phyloP scores from a whole-genome alignment of 2,113 vertebrate genomes.

The Pipra filicauda region DNA sequence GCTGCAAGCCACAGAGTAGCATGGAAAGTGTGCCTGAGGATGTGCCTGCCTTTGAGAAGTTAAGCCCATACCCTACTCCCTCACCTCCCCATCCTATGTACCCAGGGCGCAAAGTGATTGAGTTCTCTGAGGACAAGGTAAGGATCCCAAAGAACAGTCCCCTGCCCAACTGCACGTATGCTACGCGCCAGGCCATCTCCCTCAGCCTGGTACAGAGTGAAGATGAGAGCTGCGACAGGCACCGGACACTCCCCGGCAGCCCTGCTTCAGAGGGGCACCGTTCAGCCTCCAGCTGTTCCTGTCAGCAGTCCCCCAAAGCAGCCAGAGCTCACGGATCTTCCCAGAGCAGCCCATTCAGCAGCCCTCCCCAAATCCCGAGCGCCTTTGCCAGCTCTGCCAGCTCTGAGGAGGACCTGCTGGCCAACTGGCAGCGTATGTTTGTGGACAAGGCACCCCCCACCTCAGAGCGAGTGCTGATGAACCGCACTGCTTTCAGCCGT shows the following conservation, averaged over 20 bases:
- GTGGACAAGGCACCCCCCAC: conserved; percentile 87
- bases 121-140: conserved; percentile 96
- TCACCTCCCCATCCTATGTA: conserved; percentile 86
- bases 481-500: conserved; percentile 85
- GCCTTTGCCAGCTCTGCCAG: conserved; percentile 85
- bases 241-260: conserved; percentile 73
- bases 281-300: conserved; percentile 75
- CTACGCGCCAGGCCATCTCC: conserved; percentile 95
- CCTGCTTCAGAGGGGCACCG: conserved; percentile 75
- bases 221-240: conserved; percentile 72
- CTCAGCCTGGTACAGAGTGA: conserved; percentile 89
- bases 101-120: conserved; percentile 93
- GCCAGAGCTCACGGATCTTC: conserved; percentile 70
- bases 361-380: conserved; percentile 80
- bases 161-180: conserved; percentile 95
- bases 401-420: conserved; percentile 92
- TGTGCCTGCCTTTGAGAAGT: conserved; percentile 85
- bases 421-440: conserved; percentile 95
- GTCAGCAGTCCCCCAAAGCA: conserved; percentile 71
- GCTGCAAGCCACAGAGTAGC: conserved; percentile 76
- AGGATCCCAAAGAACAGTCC: conserved; percentile 96
- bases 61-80: conserved; percentile 89
- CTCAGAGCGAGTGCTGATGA: conserved; percentile 71
- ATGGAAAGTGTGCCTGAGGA: conserved; percentile 74
- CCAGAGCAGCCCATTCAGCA: conserved; percentile 84